Conservation (phyloP, 2,113 vertebrate genomes). For the Anarrhichthys ocellatus region DNA sequence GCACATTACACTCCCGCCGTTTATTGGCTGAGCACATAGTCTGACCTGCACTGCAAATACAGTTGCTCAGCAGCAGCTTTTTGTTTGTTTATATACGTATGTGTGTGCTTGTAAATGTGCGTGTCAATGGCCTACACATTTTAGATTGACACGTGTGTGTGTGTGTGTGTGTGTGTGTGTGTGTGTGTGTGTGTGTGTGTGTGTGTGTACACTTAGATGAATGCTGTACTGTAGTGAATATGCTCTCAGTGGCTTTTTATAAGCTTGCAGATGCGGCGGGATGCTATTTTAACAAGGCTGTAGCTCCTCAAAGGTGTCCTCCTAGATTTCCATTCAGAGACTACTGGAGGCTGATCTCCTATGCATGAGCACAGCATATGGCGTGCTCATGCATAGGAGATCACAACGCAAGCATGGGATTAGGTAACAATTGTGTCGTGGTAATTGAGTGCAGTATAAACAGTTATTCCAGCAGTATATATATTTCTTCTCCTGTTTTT, state of each 20-base stretch:
- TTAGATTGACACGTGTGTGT: conserved; percentile 68
- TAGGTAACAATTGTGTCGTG: conserved; percentile 56
- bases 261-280: conserved; percentile 71
- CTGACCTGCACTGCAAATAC: conserved; percentile 76
- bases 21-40: conserved; percentile 73
- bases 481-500: background rate
- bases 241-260: conserved; percentile 75
- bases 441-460: conserved; percentile 34
- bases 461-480: conserved; percentile 8
- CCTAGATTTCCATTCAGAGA: conserved; percentile 53
- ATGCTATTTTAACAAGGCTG: conserved; percentile 80
- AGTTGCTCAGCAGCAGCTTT: conserved; percentile 68
- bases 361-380: conserved; percentile 68
- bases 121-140: conserved; percentile 78
- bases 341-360: conserved; percentile 47
- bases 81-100: conserved; percentile 43
- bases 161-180: conserved; percentile 37
- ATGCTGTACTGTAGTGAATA: conserved; percentile 77
- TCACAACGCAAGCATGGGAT: conserved; percentile 66
- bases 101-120: conserved; percentile 7
- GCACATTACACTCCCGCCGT: conserved; percentile 79
- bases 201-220: conserved; percentile 70
- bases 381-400: conserved; percentile 41
- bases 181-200: conserved; percentile 50
- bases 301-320: conserved; percentile 65